Conservation (phyloP, 2,797 vertebrate species). For the Crocodylus rhombifer region DNA sequence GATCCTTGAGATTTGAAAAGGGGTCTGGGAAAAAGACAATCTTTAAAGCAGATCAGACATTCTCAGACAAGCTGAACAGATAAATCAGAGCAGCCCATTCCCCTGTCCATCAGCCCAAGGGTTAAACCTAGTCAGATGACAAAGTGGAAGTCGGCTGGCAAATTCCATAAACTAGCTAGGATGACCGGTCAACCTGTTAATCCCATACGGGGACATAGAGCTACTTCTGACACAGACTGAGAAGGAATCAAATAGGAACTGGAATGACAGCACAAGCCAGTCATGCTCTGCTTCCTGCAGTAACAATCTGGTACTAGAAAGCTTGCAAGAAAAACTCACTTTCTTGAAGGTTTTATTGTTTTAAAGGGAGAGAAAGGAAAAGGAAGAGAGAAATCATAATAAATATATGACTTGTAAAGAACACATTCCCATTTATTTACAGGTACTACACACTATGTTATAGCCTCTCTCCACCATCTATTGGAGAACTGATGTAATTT, state of each 20-base stretch:
- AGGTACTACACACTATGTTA: constrained; percentile 36
- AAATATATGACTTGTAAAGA: not conserved
- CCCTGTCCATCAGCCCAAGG: not conserved
- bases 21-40: not conserved
- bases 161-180: not conserved
- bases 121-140: not conserved
- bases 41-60: not conserved
- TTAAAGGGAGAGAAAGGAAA: constrained; percentile 39
- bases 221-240: not conserved
- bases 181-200: not conserved
- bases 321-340: not conserved
- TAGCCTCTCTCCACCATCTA: not conserved
- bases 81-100: not conserved
- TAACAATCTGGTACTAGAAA: not conserved
- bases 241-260: not conserved
- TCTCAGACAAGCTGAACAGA: accelerated
- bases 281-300: constrained; percentile 15
- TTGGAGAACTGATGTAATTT: constrained; percentile 22
- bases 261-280: not conserved
- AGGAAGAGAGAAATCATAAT: not conserved
- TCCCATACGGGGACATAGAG: not conserved
- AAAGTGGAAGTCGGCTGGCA: not conserved
- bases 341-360: constrained; percentile 28
- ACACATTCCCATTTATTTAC: constrained; percentile 35
- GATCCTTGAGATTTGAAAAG: not conserved